phyloP scores from a whole-genome alignment of 2,888 invertebrate genomes.

The Achlya flavicornis region DNA sequence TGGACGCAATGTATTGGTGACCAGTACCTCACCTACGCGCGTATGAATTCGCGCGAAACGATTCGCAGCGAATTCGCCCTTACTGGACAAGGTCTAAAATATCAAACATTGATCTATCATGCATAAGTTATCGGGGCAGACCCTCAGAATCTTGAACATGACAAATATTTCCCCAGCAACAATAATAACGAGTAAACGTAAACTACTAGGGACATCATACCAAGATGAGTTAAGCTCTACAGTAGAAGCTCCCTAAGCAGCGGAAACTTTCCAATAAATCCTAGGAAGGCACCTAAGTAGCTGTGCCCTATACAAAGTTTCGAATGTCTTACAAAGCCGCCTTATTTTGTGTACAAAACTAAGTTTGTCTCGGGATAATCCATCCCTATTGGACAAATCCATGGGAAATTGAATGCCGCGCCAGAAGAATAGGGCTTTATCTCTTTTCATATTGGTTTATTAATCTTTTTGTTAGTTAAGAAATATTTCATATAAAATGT shows the following conservation, averaged over 20 bases:
- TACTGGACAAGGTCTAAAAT: too few species aligned
- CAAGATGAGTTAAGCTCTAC: background rate
- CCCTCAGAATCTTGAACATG: too few species aligned
- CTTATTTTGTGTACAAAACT: slow-evolving; percentile 31
- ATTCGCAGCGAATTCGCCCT: too few species aligned
- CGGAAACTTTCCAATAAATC: slow-evolving; percentile 5
- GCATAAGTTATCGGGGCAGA: too few species aligned
- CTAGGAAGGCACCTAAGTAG: background rate
- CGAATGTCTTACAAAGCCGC: background rate
- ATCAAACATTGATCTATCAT: too few species aligned
- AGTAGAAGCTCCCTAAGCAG: background rate
- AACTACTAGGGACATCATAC: too few species aligned
- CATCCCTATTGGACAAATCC: slow-evolving; percentile 35
- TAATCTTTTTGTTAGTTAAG: background rate
- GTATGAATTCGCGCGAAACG: too few species aligned
- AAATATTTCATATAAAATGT: background rate
- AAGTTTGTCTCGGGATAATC: slow-evolving; percentile 30
- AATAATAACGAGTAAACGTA: too few species aligned
- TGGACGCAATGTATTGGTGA: too few species aligned
- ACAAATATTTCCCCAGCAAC: too few species aligned
- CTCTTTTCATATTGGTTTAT: slow-evolving; percentile 3
- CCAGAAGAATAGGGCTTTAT: background rate
- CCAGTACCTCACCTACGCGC: too few species aligned
- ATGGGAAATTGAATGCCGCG: slow-evolving; percentile 28
- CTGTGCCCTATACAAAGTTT: slow-evolving; percentile 7